phyloP scores from a whole-genome alignment of 2,113 vertebrate species.

The Craseonycteris thonglongyai region DNA sequence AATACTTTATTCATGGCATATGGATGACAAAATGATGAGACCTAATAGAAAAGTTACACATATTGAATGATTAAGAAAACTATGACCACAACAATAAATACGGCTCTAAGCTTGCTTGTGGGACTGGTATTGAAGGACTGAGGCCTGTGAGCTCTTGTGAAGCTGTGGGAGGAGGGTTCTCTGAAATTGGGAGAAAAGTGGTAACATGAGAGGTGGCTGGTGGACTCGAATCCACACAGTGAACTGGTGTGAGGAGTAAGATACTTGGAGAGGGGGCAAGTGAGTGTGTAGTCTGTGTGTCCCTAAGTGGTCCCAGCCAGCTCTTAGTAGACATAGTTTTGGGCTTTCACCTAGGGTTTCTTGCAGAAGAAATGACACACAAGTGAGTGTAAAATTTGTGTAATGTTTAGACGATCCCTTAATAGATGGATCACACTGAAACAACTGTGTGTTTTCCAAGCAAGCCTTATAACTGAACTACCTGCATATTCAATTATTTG shows the following conservation, averaged over 20 bases:
- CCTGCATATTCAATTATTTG: neutral
- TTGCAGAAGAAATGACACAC: neutral
- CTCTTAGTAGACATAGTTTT: neutral
- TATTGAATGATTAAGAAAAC: neutral
- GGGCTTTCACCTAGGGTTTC: neutral
- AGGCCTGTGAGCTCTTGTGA: accelerated
- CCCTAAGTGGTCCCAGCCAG: neutral
- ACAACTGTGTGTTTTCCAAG: neutral
- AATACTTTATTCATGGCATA: neutral
- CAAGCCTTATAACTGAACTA: neutral
- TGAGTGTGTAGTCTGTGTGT: accelerated
- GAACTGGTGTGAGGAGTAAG: no score
- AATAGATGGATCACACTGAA: neutral
- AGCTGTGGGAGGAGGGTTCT: neutral
- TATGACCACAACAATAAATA: neutral
- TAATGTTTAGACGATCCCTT: neutral
- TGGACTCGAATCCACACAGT: neutral
- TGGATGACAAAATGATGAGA: neutral
- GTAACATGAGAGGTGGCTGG: no score
- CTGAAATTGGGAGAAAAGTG: neutral
- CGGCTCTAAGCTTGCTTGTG: neutral
- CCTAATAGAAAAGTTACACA: neutral
- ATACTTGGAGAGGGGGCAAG: accelerated
- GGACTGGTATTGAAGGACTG: neutral
- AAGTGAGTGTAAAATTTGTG: neutral